Conservation (phyloP, 2,888 invertebrate genomes). For the Blera fallax region DNA sequence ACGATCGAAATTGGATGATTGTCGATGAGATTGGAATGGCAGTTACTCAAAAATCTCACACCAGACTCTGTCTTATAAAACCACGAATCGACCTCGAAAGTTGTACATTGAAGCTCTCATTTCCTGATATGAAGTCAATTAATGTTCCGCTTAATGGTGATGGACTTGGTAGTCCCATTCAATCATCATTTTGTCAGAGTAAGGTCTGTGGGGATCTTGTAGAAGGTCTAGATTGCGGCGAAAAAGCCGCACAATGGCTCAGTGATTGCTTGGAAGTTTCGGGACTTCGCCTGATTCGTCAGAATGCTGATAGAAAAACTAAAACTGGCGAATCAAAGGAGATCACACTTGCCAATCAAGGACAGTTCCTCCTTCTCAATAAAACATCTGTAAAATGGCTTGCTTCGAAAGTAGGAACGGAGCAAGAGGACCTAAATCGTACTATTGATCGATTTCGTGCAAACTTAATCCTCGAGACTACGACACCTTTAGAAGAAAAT, state of each 20-base stretch:
- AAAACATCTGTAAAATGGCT: constrained; percentile 90
- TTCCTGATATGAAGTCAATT: constrained; percentile 85
- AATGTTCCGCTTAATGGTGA: constrained; percentile 83
- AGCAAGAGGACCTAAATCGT: constrained; percentile 83
- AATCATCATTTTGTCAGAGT: constrained; percentile 85
- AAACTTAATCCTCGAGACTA: constrained; percentile 92
- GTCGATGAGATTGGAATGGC: constrained; percentile 90
- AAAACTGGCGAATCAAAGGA: constrained; percentile 75
- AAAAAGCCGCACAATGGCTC: constrained; percentile 91
- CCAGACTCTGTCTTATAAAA: constrained; percentile 89
- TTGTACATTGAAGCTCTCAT: constrained; percentile 84
- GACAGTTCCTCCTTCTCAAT: constrained; percentile 92
- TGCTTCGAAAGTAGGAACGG: constrained; percentile 84
- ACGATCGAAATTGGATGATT: constrained; percentile 97
- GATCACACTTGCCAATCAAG: constrained; percentile 90
- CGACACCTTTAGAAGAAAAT: constrained; percentile 89
- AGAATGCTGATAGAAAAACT: constrained; percentile 81
- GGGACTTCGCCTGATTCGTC: constrained; percentile 87
- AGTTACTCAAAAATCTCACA: constrained; percentile 93
- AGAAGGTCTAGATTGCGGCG: constrained; percentile 92
- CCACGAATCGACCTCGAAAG: constrained; percentile 87
- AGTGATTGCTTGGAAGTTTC: constrained; percentile 86
- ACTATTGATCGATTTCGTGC: constrained; percentile 92
- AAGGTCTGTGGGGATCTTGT: constrained; percentile 93
- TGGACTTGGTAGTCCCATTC: constrained; percentile 73